phyloP scores from a whole-genome alignment of 2,113 vertebrate genomes.

The Centropus bengalensis region DNA sequence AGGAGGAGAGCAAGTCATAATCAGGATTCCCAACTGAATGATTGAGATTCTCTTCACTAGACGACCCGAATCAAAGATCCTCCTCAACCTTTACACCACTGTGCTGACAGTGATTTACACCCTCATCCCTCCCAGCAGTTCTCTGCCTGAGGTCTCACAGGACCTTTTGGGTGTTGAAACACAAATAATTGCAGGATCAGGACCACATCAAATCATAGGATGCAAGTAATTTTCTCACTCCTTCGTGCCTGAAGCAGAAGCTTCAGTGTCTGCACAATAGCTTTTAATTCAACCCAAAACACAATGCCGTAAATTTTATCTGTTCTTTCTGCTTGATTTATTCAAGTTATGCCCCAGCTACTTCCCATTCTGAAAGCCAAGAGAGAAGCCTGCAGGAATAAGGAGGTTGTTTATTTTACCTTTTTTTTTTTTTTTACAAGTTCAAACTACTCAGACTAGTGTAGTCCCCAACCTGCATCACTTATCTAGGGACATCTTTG shows the following conservation, averaged over 20 bases:
- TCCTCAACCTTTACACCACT: background rate
- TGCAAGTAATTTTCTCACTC: background rate
- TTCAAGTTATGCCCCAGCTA: background rate
- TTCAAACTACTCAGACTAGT: background rate
- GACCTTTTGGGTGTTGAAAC: background rate
- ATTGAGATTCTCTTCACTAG: background rate
- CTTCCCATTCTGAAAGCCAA: conserved; percentile 9
- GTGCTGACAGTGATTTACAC: background rate
- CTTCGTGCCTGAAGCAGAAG: background rate
- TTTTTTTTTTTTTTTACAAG: background rate
- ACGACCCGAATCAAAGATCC: background rate
- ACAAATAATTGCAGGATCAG: background rate
- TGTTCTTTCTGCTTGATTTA: background rate
- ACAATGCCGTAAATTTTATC: background rate
- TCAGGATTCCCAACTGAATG: background rate
- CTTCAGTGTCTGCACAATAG: background rate
- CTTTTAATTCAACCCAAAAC: background rate
- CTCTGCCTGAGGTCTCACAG: background rate
- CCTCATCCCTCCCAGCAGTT: background rate
- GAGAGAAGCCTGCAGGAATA: background rate
- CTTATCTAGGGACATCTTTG: background rate
- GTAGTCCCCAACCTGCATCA: background rate
- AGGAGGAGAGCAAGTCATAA: background rate
- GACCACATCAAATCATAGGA: background rate
- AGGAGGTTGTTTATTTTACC: background rate